Evolutionary conservation across 64 coral and sea anemone genomes (phyloP), one percentile per base, ranked within the genome.

Genomic region (Pocillopora damicornis): DNA sequence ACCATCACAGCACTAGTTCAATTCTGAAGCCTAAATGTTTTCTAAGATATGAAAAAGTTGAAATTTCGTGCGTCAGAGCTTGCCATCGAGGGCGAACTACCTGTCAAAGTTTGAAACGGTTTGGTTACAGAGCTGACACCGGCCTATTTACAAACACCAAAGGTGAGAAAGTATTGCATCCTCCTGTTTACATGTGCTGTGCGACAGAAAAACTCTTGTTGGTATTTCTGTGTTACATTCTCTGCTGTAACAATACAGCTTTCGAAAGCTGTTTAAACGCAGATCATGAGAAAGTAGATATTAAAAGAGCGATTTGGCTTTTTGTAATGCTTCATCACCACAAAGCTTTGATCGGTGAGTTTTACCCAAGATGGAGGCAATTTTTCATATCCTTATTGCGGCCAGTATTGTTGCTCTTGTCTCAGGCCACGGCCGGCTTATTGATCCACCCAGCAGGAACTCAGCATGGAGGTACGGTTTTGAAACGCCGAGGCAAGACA

Each of bases 401-500:
- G 37, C 72, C 37, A 73, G 23, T 58, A 0, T 92, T 0, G 7
- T 74, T 34, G 35, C 63, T 1, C 82, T 86, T 15, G 90, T 92
- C 65, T 11, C 58, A 12, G 90, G 90, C 1, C 93, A 94, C 60
- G 93, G 93, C 37, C 90, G 72, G 30, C 74, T 94, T 14, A 65
- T 38, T 5, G 93, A 94, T 36, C 93, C 93, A 20, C 58, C 89
- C 0, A 83, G 80, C 42, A 57, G 93, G 9, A 87, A 90, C 58
- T 63, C 93, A 58, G 86, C 87, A 58, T 81, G 81, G 93, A 59
- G 88, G 76, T 88, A 79, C 23, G 81, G 89, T 1, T 81, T 91
- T 80, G 71, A 37, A 17, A 94, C 69, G 35, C 72, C 83, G 76
- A 81, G 73, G 30, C 90, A 92, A 15, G 76, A 86, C 73, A 92